Evolutionary conservation across 2,113 vertebrate genomes (phyloP), one percentile per base, ranked within the genome.

Genomic region (Xiphophorus hellerii): DNA sequence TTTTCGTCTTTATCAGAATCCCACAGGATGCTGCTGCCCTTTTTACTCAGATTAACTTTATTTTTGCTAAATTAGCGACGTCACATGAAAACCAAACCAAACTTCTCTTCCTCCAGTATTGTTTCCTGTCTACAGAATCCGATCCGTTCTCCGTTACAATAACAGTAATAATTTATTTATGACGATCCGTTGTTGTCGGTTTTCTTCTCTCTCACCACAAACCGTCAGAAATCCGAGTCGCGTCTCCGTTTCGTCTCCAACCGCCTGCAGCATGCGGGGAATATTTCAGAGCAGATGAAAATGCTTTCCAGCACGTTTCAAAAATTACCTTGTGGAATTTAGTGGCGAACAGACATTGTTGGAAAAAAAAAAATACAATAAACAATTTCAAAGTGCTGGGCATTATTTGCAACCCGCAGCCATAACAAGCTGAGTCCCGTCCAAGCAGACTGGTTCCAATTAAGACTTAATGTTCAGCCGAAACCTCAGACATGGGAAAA

Each of bases 401-500:
- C 25, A 42, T 77, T 28, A 68, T 78, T 80, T 72, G 54, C 78
- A 48, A 62, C 73, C 79, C 61, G 0, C 60, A 31, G 75, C 72
- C 27, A 27, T 76, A 69, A 80, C 71, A 68, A 65, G 29, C 61
- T 27, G 30, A 37, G 37, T 77, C 77, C 3, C 71, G 68, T 51
- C 83, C 76, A 81, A 73, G 68, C 1, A 10, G 66, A 66, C 82
- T 88, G 85, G 62, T 72, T 89, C 68, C 74, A 81, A 83, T 88
- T 71, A 77, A 63, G 81, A 31, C 9, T 22, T 67, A 77, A 71
- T 70, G 80, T 64, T 79, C 63, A 17, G 60, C 33, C 66, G 9
- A 79, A 87, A 84, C 83, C 76, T 42, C 77, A 70, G 33, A 79
- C 71, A 81, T 44, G 35, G 20, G 62, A 58, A 66, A 28, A 3